phyloP scores from a whole-genome alignment of 2,888 invertebrate species.

The Dioctria rufipes region DNA sequence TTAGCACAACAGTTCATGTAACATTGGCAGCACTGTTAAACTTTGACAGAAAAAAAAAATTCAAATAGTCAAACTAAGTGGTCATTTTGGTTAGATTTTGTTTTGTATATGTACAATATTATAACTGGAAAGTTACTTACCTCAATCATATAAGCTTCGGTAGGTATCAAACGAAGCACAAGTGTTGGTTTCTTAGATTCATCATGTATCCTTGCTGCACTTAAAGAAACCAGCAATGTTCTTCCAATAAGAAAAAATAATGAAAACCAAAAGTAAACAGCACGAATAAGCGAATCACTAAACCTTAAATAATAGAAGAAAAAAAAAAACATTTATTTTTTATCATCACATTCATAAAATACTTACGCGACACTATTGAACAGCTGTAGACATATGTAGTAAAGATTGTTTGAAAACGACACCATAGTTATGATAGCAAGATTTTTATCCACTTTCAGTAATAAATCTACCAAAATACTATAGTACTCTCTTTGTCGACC shows the following conservation, averaged over 20 bases:
- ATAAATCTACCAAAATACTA: constrained; percentile 72
- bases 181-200: constrained; percentile 72
- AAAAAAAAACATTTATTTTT: too few relatives aligned
- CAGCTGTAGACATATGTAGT: constrained; percentile 75
- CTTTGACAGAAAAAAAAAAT: too few relatives aligned
- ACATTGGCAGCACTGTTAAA: too few relatives aligned
- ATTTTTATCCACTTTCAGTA: constrained; percentile 72
- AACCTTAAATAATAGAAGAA: constrained; percentile 64
- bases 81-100: too few relatives aligned
- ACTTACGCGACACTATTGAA: constrained; percentile 72
- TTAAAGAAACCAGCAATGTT: constrained; percentile 71
- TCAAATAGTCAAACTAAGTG: too few relatives aligned
- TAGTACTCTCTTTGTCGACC: constrained; percentile 73
- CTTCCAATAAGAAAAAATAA: constrained; percentile 72
- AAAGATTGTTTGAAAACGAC: constrained; percentile 75
- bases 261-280: constrained; percentile 72
- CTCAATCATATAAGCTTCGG: constrained; percentile 71
- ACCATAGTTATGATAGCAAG: constrained; percentile 73
- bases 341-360: neutral
- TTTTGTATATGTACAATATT: too few relatives aligned
- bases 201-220: constrained; percentile 72
- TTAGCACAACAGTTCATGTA: too few relatives aligned
- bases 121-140: constrained; percentile 62
- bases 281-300: constrained; percentile 67
- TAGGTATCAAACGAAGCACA: constrained; percentile 71